Conservation (phyloP, 2,797 vertebrate species). For the Huso huso region DNA sequence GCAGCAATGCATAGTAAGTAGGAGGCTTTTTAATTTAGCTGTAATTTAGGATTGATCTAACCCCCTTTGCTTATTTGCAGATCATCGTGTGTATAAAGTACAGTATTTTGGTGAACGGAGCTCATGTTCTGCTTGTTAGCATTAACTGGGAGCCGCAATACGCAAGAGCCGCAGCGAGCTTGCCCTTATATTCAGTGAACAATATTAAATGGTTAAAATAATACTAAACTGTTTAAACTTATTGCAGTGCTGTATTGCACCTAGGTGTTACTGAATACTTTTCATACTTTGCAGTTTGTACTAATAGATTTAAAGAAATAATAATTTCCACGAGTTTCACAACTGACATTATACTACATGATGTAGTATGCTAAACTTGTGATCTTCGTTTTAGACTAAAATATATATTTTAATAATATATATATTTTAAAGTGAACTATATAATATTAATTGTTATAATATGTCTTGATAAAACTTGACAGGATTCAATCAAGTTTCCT, state of each 20-base stretch:
- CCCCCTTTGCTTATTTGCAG: background rate
- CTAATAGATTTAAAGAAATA: constrained; percentile 8
- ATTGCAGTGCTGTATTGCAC: background rate
- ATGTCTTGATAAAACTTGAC: too few relatives aligned
- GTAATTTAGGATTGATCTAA: constrained; percentile 22
- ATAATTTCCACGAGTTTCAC: background rate
- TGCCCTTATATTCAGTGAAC: constrained; percentile 37
- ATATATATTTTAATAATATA: too few relatives aligned
- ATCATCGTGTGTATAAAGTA: background rate
- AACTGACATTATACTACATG: too few relatives aligned
- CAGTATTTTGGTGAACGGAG: background rate
- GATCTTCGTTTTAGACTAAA: too few relatives aligned
- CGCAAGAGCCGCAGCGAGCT: constrained; percentile 55
- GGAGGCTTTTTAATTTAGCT: constrained; percentile 49
- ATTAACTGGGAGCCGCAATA: constrained; percentile 33
- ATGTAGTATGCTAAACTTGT: too few relatives aligned
- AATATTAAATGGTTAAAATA: constrained; percentile 24
- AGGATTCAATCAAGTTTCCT: too few relatives aligned
- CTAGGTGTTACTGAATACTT: background rate
- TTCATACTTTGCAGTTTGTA: constrained; percentile 11
- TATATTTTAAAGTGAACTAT: too few relatives aligned
- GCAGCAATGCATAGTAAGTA: constrained; percentile 99
- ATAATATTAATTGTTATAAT: too few relatives aligned
- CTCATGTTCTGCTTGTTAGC: background rate
- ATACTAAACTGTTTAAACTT: background rate